Base-by-base conservation (phyloP, 2,888 invertebrate genomes). In the Eilema caniola region DNA sequence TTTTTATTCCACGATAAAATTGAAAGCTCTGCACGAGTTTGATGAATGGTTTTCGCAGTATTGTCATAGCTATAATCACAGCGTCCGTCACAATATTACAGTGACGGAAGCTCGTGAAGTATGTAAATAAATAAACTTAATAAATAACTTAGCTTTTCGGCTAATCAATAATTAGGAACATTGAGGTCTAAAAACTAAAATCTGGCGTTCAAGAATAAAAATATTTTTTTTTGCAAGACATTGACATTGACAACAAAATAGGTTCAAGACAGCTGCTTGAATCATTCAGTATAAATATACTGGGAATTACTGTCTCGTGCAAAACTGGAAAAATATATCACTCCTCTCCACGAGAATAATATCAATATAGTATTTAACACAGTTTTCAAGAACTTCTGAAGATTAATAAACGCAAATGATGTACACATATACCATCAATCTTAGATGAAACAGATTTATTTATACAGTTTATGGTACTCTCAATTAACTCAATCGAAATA, bases 371-470 rank as follows among this genome's bases (percentile, higher is more conserved):
- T 20, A 53, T 53, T n/a, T n/a, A 53, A 53, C 2, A 53, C 10
- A 53, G 53, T n/a, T 53, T 53, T 53, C 10, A n/a, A 53, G 10
- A 53, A n/a, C 53, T 47, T 47, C 12, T 53, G 53, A n/a, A n/a
- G 20, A 62, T 62, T 10, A 25, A 16, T 24, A 37, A n/a, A 37
- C 16, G 8, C 14, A 61, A 62, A 16, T 16, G 10, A 24, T 24
- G 37, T 8, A 11, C 12, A 62, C 28, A 28, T 28, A 28, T 0
- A 23, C 47, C 3, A 47, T 62, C 37, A 24, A 63, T 47, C 12
- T 47, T 14, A n/a, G 47, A 20, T 28, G 47, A 63, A 63, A 47
- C n/a, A 63, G 41, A 63, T 47, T 20, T 47, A 47, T 63, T 47
- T 25, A 41, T n/a, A 53, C 25, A 53, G 47, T 64, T 14, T 28